phyloP scores from a whole-genome alignment of 2,113 vertebrate genomes.

The Aramus guarauna region DNA sequence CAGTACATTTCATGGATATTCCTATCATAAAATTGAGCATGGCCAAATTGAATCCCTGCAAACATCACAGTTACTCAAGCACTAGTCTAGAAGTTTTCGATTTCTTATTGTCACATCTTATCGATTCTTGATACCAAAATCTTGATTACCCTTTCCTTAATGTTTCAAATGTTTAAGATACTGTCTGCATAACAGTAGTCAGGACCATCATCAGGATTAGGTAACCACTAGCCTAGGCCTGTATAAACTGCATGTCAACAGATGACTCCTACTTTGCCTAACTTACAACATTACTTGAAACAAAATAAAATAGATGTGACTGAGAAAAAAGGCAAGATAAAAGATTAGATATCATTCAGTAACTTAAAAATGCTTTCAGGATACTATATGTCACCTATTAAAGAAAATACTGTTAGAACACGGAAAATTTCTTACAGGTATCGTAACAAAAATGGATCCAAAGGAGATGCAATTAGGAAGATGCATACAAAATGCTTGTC shows the following conservation, averaged over 20 bases:
- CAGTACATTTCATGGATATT: background rate
- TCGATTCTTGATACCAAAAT: accelerated
- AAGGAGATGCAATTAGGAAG: background rate
- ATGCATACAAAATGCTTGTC: background rate
- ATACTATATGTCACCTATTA: background rate
- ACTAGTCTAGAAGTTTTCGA: background rate
- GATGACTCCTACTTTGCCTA: background rate
- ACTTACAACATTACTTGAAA: background rate
- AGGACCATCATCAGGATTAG: background rate
- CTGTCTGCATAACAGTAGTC: background rate
- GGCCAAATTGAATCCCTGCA: background rate
- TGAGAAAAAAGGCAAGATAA: background rate
- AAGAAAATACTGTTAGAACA: background rate
- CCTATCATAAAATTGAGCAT: background rate
- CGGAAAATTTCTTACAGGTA: background rate
- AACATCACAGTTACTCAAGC: background rate
- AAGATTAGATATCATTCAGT: background rate
- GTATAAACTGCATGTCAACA: background rate
- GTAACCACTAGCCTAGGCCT: background rate
- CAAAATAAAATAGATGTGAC: background rate
- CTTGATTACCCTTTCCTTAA: background rate
- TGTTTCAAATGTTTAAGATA: background rate
- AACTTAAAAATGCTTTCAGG: background rate
- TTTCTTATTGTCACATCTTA: background rate
- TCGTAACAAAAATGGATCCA: background rate